phyloP scores from a whole-genome alignment of 1,140 invertebrate species.

The Anagrus nilaparvatae region DNA sequence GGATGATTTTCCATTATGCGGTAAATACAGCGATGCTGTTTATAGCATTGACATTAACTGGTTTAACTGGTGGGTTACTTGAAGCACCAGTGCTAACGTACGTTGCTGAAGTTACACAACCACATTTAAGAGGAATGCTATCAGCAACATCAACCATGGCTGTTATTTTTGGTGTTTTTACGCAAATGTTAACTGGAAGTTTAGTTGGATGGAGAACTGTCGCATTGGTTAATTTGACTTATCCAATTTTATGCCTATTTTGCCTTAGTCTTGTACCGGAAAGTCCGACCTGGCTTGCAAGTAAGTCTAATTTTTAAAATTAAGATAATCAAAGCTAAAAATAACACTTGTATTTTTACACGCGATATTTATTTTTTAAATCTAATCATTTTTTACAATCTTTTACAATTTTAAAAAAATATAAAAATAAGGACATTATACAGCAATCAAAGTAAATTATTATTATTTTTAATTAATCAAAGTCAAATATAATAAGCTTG shows the following conservation, averaged over 20 bases:
- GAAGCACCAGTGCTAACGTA: constrained; percentile 74
- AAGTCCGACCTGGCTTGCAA: constrained; percentile 62
- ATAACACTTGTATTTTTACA: too few relatives aligned
- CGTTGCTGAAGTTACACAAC: constrained; percentile 69
- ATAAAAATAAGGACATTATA: too few relatives aligned
- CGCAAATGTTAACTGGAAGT: constrained; percentile 58
- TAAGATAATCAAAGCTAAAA: too few relatives aligned
- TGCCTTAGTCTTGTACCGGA: constrained; percentile 63
- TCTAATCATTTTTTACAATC: too few relatives aligned
- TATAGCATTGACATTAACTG: constrained; percentile 54
- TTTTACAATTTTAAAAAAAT: too few relatives aligned
- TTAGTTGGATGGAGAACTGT: constrained; percentile 59
- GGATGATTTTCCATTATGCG: constrained; percentile 59
- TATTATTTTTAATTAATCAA: too few relatives aligned
- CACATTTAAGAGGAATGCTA: constrained; percentile 61
- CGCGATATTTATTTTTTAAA: too few relatives aligned
- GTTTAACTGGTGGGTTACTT: constrained; percentile 60
- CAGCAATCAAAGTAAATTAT: too few relatives aligned
- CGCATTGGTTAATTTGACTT: constrained; percentile 53
- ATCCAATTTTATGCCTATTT: constrained; percentile 54
- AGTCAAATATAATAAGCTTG: too few relatives aligned
- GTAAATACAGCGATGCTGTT: constrained; percentile 51
- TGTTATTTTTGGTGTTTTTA: constrained; percentile 62
- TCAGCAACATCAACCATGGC: constrained; percentile 61
- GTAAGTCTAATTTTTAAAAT: too few relatives aligned